Evolutionary conservation across 1,140 invertebrate species (phyloP).

Genomic region (Anoplophora glabripennis): DNA sequence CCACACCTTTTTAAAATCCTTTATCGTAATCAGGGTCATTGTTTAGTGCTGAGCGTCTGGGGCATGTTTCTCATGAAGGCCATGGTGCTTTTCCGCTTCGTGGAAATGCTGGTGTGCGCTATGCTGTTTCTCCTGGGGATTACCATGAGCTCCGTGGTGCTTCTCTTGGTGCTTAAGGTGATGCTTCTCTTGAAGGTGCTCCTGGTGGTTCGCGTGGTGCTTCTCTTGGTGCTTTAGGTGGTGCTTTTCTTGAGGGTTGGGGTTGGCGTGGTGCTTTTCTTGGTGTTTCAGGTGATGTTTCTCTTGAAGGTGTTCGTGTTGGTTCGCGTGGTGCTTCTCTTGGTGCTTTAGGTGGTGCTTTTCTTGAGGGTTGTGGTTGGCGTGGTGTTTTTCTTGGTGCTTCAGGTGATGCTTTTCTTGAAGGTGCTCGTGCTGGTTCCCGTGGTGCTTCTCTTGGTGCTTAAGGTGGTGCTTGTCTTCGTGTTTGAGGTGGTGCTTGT

Average conservation of each 20-base stretch:
- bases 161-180: background rate
- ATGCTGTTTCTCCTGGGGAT: background rate
- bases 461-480: background rate
- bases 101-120: too few relatives aligned
- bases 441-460: background rate
- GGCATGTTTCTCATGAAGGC: too few relatives aligned
- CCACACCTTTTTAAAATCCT: too few relatives aligned
- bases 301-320: background rate
- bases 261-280: background rate
- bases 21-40: too few relatives aligned
- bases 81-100: too few relatives aligned
- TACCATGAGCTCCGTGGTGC: background rate
- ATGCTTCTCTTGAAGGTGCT: conserved; percentile 1
- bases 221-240: background rate
- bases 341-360: too few relatives aligned
- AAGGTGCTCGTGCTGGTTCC: background rate
- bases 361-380: background rate
- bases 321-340: background rate
- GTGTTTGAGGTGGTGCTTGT: background rate
- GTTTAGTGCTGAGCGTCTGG: too few relatives aligned
- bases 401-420: background rate
- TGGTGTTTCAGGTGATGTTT: background rate
- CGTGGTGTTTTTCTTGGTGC: conserved; percentile 1
- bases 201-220: background rate
- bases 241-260: background rate